Percentiles rank a stretch among this genome's conserved stretches.
Evolutionary conservation across 2,113 vertebrate species (phyloP).

Genomic region (Vombatus ursinus): DNA sequence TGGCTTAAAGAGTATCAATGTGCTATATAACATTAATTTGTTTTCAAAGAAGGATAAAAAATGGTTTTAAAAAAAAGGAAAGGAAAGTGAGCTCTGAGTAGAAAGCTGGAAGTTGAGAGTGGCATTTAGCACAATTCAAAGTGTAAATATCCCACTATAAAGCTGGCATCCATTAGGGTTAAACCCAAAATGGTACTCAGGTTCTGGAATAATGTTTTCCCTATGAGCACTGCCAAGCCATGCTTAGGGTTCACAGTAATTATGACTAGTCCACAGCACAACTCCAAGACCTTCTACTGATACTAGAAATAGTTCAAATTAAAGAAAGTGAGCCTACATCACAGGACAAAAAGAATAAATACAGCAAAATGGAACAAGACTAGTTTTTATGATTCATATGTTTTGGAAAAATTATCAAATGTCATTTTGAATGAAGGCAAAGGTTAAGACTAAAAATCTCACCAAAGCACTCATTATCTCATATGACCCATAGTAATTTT

Average conservation of each 20-base stretch:
- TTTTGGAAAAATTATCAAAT: not conserved
- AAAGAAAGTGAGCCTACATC: not conserved
- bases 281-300: not conserved
- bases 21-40: not conserved
- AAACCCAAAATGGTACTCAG: not conserved
- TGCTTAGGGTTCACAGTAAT: not conserved
- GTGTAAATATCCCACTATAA: not conserved
- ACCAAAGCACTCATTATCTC: not conserved
- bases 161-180: not conserved
- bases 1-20: not conserved
- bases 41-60: not conserved
- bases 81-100: not conserved
- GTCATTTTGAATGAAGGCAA: slow-evolving; percentile 7
- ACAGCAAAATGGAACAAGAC: not conserved
- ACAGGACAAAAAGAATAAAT: not conserved
- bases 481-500: not conserved
- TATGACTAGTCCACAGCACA: not conserved
- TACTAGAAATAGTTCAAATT: not conserved
- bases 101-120: not conserved
- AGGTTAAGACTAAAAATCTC: not conserved
- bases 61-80: not conserved
- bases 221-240: not conserved
- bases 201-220: not conserved
- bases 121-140: slow-evolving; percentile 14
- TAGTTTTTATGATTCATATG: slow-evolving; percentile 6